Evolutionary conservation across 2,113 vertebrate species (phyloP), one percentile per base, ranked within the genome.

Genomic region (Prionailurus bengalensis): DNA sequence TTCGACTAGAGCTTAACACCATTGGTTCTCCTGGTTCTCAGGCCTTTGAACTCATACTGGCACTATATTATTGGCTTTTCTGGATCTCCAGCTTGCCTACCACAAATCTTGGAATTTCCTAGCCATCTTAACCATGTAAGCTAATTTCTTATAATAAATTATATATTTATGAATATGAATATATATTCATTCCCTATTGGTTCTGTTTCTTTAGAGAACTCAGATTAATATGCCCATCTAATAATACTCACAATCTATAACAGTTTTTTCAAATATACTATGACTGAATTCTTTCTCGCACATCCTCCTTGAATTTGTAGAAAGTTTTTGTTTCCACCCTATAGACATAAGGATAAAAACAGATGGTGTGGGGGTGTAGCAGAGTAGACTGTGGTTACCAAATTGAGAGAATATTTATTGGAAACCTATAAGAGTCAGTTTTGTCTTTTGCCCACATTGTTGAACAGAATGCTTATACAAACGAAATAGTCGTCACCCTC

Each of bases 281-380:
- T 21, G 13, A 70, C 53, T 79, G 45, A 88, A 94, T n/a, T 65
- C 33, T 55, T 91, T 79, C 39, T 85, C 36, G 15, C 68, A 79
- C 3, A 42, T 73, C 55, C 39, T 89, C 17, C 33, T 91, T 63
- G 25, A 76, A 36, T 21, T 51, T 85, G 74, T 68, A 90, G 86
- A 74, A 92, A 95, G 42, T 45, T 90, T 94, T 95, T 25, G 58
- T 53, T 96, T 95, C 70, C 19, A 73, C 91, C 13, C 68, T 89
- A 48, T 31, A 89, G 73, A 78, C 29, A 45, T 19, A 76, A 89
- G 33, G 78, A 33, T 86, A 63, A 53, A 94, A 95, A 31, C 79
- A 92, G 79, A 92, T 84, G 83, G 55, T 66, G 36, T 71, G 33
- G 36, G 73, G 79, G 55, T 66, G 15, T n/a, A 73, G 74, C n/a